A percentile compares a stretch with the other conserved stretches of the same genome.
These are phyloP conservation scores for Morus bassanus DNA, from an alignment of 2,797 vertebrate genomes.

Conservation along the genomic window DNA sequence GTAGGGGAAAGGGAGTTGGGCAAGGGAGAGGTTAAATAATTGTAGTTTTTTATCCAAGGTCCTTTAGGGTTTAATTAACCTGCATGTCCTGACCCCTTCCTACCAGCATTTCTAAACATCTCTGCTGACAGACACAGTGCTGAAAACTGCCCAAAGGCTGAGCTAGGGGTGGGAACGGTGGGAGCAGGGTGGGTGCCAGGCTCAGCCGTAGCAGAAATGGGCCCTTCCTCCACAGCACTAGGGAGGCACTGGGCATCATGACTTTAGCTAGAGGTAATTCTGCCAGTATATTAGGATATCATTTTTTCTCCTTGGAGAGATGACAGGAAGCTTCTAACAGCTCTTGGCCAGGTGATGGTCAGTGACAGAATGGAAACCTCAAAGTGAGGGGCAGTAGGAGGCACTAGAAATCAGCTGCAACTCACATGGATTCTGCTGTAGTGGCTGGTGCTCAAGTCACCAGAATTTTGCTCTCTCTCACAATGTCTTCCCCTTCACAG, in stretches of 20 bases:
- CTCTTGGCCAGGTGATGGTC: background rate
- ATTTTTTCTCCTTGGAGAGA: background rate
- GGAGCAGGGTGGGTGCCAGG: background rate
- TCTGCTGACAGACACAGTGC: background rate
- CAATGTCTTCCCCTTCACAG: background rate
- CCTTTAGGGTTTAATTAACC: background rate
- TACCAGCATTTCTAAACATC: background rate
- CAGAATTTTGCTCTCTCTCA: background rate
- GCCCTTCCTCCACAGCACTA: background rate
- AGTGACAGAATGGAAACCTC: background rate
- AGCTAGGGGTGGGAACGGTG: fast-evolving
- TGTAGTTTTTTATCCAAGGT: background rate
- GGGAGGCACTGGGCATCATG: background rate
- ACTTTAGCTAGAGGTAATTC: background rate
- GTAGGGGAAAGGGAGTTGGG: background rate
- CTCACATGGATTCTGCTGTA: background rate
- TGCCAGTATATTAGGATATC: background rate
- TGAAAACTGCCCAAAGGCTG: background rate
- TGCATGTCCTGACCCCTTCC: background rate
- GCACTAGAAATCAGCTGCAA: background rate
- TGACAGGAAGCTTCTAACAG: background rate
- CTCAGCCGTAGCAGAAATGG: background rate
- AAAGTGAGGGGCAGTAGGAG: background rate
- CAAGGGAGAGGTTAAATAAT: background rate
- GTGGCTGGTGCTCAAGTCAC: background rate